Conservation (phyloP, 2,113 vertebrate species). For the Lepisosteus osseus region DNA sequence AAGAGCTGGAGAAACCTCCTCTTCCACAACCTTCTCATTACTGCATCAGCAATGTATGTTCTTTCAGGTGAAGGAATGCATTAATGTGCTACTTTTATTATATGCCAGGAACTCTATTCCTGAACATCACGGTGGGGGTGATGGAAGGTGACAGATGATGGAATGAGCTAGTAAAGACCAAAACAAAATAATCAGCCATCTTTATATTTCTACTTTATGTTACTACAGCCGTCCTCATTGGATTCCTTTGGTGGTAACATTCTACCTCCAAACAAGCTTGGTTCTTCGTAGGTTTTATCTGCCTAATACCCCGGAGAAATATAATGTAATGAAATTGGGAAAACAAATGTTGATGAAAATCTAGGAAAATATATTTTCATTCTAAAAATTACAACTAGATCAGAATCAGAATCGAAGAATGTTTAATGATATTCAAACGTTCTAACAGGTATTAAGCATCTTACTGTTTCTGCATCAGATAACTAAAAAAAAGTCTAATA, state of each 20-base stretch:
- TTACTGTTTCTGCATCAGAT: too few relatives aligned
- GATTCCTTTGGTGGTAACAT: slow-evolving; percentile 14
- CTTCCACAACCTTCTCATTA: neutral
- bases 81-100: slow-evolving; percentile 21
- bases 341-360: neutral
- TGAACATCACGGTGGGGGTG: slow-evolving; percentile 8
- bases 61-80: slow-evolving; percentile 11
- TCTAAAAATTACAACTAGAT: too few relatives aligned
- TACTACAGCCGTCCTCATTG: slow-evolving; percentile 19
- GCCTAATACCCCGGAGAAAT: neutral
- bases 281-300: neutral
- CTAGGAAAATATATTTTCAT: too few relatives aligned
- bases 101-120: slow-evolving; percentile 5
- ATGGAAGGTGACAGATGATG: slow-evolving; percentile 20
- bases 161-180: slow-evolving; percentile 15
- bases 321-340: neutral
- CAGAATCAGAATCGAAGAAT: too few relatives aligned
- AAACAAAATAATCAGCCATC: slow-evolving; percentile 25
- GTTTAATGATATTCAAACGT: too few relatives aligned
- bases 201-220: slow-evolving; percentile 25
- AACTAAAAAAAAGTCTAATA: too few relatives aligned
- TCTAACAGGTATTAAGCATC: too few relatives aligned
- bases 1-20: neutral
- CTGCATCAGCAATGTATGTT: slow-evolving; percentile 1
- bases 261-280: slow-evolving; percentile 10